A percentile compares a stretch with the other conserved stretches of the same genome.
Conservation (phyloP, 2,797 vertebrate species). For the Acipenser oxyrinchus region DNA sequence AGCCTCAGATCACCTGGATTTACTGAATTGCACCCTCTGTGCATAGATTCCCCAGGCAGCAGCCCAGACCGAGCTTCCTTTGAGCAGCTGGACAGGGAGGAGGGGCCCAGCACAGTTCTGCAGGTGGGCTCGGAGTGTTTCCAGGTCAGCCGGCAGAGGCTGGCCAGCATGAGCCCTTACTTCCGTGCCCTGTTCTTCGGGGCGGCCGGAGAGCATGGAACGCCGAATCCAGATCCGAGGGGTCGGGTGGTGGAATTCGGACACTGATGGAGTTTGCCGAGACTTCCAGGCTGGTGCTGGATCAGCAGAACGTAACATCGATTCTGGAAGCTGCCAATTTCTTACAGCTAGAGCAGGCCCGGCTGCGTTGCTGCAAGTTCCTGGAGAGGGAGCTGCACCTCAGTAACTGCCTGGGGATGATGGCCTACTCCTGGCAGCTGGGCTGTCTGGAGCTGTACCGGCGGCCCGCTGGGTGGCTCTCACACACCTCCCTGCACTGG, state of each 20-base stretch:
- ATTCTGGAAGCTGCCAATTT: constrained; percentile 75
- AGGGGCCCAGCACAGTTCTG: constrained; percentile 53
- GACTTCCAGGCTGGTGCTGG: constrained; percentile 49
- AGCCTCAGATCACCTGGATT: constrained; percentile 8
- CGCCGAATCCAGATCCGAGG: constrained; percentile 63
- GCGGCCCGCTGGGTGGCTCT: constrained; percentile 67
- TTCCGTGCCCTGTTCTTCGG: constrained; percentile 82
- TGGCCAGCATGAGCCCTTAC: constrained; percentile 71
- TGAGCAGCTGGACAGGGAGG: constrained; percentile 27
- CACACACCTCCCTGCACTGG: constrained; percentile 68
- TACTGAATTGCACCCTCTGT: constrained; percentile 19
- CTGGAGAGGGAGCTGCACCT: constrained; percentile 74
- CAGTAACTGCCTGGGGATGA: constrained; percentile 77
- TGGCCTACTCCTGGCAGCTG: constrained; percentile 68
- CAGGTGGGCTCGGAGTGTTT: constrained; percentile 64
- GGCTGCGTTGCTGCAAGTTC: constrained; percentile 72
- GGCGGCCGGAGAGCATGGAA: constrained; percentile 60
- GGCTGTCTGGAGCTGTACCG: constrained; percentile 58
- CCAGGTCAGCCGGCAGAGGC: constrained; percentile 58
- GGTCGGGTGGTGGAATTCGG: constrained; percentile 55
- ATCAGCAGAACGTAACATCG: constrained; percentile 60
- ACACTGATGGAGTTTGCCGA: constrained; percentile 58
- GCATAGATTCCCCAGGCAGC: constrained; percentile 19
- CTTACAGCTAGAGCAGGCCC: constrained; percentile 67
- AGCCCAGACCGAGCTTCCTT: neutral